Evolutionary conservation across 2,888 invertebrate species (phyloP), one percentile per base, ranked within the genome.

Genomic region (Dione juno): DNA sequence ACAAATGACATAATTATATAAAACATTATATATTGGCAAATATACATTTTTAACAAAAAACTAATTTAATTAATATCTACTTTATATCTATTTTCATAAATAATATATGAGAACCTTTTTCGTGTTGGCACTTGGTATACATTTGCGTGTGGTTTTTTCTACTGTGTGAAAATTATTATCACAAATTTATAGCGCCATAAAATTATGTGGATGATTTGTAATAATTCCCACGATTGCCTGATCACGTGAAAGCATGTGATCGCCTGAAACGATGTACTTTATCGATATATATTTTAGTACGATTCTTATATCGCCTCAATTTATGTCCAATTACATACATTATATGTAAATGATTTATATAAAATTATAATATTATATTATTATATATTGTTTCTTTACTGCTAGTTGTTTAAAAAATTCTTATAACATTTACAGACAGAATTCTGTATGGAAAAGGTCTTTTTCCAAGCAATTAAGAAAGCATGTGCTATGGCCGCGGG

Each of bases 241-340:
- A 77, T 85, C 79, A 81, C 85, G 85, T 85, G 87, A 88, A 88
- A 88, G 86, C 79, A 82, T 82, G 80, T 79, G 82, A 83, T 86
- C 82, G 86, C 84, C 79, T 82, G 82, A 80, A 85, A 83, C 82
- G 77, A 77, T 77, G 37, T 78, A 82, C 79, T 82, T 87, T 91
- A 90, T 90, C 88, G 78, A 77, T 80, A 81, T 74, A 73, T 81
- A 84, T 88, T 88, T 87, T 83, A 89, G 87, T 86, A 83, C 79
- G 81, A 79, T 79, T 77, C 79, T 80, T 83, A 84, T 76, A 77
- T 81, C 77, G 77, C 80, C 84, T 82, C 80, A 80, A 76, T 78
- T 76, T 76, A 77, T 69, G 67, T 78, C 75, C 84, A 82, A 86
- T 85, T 86, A 79, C 81, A 79, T 83, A 80, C 77, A 78, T 80